Conservation (phyloP, 1,140 invertebrate genomes). For the Zophobas morio region DNA sequence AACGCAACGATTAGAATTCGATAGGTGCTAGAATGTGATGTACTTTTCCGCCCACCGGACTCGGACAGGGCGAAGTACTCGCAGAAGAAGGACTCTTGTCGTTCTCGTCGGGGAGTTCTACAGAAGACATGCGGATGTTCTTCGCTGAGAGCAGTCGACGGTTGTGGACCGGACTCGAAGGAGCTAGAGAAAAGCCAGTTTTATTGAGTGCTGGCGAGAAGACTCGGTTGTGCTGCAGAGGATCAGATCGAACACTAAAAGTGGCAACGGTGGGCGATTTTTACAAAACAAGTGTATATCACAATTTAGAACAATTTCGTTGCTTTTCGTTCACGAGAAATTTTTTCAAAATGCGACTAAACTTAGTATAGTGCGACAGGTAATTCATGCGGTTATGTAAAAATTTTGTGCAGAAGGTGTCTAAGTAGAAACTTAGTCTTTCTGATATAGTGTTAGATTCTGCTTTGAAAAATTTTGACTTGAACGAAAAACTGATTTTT, state of each 20-base stretch:
- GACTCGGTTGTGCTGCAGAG: background rate
- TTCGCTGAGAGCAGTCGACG: conserved; percentile 82
- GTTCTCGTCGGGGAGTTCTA: conserved; percentile 92
- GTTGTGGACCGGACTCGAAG: conserved; percentile 90
- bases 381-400: background rate
- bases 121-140: conserved; percentile 90
- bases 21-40: conserved; percentile 1
- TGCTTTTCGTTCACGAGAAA: too few relatives aligned
- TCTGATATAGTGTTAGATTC: background rate
- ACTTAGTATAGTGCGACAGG: too few relatives aligned
- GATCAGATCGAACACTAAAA: background rate
- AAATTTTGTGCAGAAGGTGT: background rate
- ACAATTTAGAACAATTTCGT: too few relatives aligned
- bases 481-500: too few relatives aligned
- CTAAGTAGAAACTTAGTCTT: background rate
- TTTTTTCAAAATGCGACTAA: too few relatives aligned
- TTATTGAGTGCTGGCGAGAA: background rate
- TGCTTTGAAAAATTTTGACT: too few relatives aligned
- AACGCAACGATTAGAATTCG: conserved; percentile 32
- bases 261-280: background rate
- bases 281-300: too few relatives aligned
- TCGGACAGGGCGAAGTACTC: conserved; percentile 92
- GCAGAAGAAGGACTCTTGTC: conserved; percentile 93
- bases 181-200: conserved; percentile 74
- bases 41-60: conserved; percentile 75